Evolutionary conservation across 1,140 invertebrate genomes (phyloP), one percentile per base, ranked within the genome.

Genomic region (Plectus sambesii): DNA sequence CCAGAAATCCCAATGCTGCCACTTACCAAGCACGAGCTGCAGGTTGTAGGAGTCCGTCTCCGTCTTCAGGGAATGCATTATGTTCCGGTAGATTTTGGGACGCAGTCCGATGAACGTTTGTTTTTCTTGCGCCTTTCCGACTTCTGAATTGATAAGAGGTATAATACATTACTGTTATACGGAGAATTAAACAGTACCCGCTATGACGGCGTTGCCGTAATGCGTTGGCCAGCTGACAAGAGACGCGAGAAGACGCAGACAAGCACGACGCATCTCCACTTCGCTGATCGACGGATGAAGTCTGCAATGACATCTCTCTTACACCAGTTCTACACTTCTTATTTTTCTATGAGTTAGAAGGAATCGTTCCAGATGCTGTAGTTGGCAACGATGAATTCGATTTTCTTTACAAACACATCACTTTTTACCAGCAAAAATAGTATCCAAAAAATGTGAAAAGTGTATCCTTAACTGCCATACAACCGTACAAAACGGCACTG

Each of bases 41-140:
- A 85, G 84, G 69, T 92, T 92, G 47, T 79, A 76, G 2, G 84
- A 77, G 74, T 90, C 86, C 1, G 79, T 78, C 73, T 90, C 87
- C 25, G 83, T 81, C 74, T 85, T 80, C 17, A 92, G 71, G 3
- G 85, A 83, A 69, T 82, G 84, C 60, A 87, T 82, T 12, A 92
- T 72, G 9, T 88, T 75, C 68, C 88, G 85, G 71, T 85, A 82
- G 2, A 90, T 74, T 39, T 82, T 76, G 1, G 82, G 78, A 66
- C 87, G 84, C 3, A 90, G 72, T 53, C 84, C 82, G 5, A 79
- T 75, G 66, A 88, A 89, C 6, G 80, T 82, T 52, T 59, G 2
- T 36, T 35, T 37, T 30, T 38, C n/a, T 39, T 27, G 30, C 24
- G 26, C 25, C 29, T 55, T 44, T 29, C 39, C 30, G 6, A 55